Conservation (phyloP, 2,888 invertebrate species). For the Sinohyriopsis cumingii region DNA sequence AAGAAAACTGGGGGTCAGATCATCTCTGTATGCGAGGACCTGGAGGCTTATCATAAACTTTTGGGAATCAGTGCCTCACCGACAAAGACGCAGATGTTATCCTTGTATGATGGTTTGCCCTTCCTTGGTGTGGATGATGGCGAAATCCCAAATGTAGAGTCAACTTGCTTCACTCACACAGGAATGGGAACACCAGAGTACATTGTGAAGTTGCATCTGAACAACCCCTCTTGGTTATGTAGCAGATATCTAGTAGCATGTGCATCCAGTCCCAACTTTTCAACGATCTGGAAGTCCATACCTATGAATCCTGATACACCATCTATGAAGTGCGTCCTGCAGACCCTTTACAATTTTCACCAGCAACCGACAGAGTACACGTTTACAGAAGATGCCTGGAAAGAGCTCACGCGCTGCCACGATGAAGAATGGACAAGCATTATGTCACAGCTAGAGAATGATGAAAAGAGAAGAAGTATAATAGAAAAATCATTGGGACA, state of each 20-base stretch:
- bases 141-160: conserved; percentile 17
- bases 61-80: conserved; percentile 1
- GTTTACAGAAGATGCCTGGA: conserved; percentile 32
- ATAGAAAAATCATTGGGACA: conserved; percentile 42
- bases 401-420: conserved; percentile 35
- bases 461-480: conserved; percentile 26
- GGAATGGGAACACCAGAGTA: conserved; percentile 36
- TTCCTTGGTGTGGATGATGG: conserved; percentile 25
- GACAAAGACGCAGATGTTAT: conserved; percentile 2
- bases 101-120: conserved; percentile 32
- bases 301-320: conserved; percentile 11
- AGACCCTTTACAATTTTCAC: conserved; percentile 23
- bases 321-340: conserved; percentile 22
- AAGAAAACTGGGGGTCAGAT: conserved; percentile 28
- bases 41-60: conserved; percentile 17
- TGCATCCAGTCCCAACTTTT: conserved; percentile 23
- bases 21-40: conserved; percentile 25
- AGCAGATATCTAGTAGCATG: conserved; percentile 35
- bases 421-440: conserved; percentile 43
- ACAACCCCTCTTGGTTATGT: conserved; percentile 25
- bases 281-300: conserved; percentile 5
- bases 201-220: conserved; percentile 26
- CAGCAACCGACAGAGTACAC: conserved; percentile 20
- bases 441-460: conserved; percentile 31
- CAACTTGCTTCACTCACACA: conserved; percentile 27